Evolutionary conservation across 2,797 vertebrate species (phyloP), one percentile per base, ranked within the genome.

Genomic region (Acrossocheilus wenchowensis): DNA sequence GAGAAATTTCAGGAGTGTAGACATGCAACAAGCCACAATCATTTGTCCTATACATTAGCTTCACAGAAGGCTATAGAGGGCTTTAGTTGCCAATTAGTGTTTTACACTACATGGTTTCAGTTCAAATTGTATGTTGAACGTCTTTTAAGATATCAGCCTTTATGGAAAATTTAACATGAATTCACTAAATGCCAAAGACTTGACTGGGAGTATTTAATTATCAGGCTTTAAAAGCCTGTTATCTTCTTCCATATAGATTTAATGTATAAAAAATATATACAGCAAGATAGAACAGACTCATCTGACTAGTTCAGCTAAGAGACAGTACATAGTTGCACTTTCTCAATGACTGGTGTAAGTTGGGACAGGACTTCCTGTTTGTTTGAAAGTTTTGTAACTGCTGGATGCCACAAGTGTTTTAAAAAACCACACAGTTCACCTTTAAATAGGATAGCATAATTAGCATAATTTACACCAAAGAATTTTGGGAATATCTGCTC

Each of bases 231-330:
- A 68, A 84, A 45, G 52, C 15, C 34, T 84, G 71, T 87, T 12
- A 48, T 30, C 72, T 86, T 84, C 45, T 26, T 4, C 43, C 75
- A 84, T 84, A 86, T 54, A 82, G 66, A 34, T 73, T 81, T 89
- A 69, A 84, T 80, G 60, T 89, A 87, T 85, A 89, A 79, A 83
- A 81, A 87, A 82, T 89, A 87, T 72, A 82, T 57, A 84, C 72
- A 77, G 48, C 52, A 48, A 21, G 39, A 74, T n/a, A 17, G 36
- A 74, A 62, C 52, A 74, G 19, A 41, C 54, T 64, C 10, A 36
- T 64, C 60, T 52, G 48, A 21, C 60, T n/a, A 68, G 30, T 52
- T 36, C 4, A 26, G n/a, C 19, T 19, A 73, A 9, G 14, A 41
- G 39, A 68, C 23, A 34, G 6, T 10, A 62, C 41, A 50, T 71